Base-by-base conservation (phyloP, 2,888 invertebrate species). In the Caenorhabditis virilis region DNA sequence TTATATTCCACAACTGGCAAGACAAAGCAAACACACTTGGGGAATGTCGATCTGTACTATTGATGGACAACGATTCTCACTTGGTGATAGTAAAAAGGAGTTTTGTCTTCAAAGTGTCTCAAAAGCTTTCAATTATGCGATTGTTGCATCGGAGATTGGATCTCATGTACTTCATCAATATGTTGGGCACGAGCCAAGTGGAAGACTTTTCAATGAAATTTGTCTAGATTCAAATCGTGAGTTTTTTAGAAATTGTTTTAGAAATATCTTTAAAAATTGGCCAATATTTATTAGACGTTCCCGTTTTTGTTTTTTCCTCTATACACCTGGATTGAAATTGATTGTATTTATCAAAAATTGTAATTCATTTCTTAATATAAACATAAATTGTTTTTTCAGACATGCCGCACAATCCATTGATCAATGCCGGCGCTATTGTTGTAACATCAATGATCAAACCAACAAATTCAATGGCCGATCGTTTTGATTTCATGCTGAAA, bases 351-450 rank as follows among this genome's bases (percentile, higher is more conserved):
- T n/a, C n/a, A n/a, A n/a, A n/a, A n/a, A n/a, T n/a, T n/a, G n/a
- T n/a, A n/a, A n/a, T n/a, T n/a, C n/a, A n/a, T n/a, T n/a, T n/a
- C n/a, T n/a, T n/a, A n/a, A n/a, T 30, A 30, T 30, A 36, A 36
- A 36, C n/a, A n/a, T n/a, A n/a, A n/a, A n/a, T n/a, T n/a, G n/a
- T n/a, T n/a, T n/a, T 25, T 61, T 50, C 86, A 94, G 95, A 93
- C 86, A 94, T 94, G 84, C 97, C 97, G 0, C 95, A 97, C 85
- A 97, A 97, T 86, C 97, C 97, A 0, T 94, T 97, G 93, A 93
- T 97, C 72, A 97, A 97, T 85, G 92, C 95, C n/a, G 97, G 97
- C n/a, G 95, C 95, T 35, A 95, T 97, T 78, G 87, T 97, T 60
- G 89, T 92, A 2, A 93, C 93, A 80, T 91, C 95, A 0, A 86